Evolutionary conservation across 2,797 vertebrate species (phyloP), one percentile per base, ranked within the genome.

Genomic region (Steatocranus sp.): DNA sequence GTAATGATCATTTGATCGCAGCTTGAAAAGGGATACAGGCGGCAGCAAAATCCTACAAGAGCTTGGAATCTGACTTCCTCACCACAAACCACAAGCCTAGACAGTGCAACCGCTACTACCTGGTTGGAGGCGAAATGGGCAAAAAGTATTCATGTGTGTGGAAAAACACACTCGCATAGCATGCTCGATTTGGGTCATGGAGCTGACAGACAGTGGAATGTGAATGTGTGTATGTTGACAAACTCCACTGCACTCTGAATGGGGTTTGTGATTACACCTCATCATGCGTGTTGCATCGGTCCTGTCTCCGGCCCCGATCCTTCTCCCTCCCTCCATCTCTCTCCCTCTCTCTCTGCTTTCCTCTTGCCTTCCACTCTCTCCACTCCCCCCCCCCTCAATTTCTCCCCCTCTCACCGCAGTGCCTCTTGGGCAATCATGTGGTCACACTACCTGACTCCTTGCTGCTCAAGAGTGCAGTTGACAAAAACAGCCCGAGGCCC

Each of bases 381-480:
- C 75, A 4, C 8, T 3, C 43, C 81, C 32, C 73, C 41, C 79
- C 41, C 77, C 73, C 77, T 79, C 78, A 68, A 63, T 83, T 83
- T 88, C 89, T 87, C 83, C 85, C 87, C 78, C 91, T 86, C 93
- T 91, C 92, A 92, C 93, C 89, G 83, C 89, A 61, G 83, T 94
- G 95, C 94, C 96, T 96, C 94, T 91, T 82, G 94, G 95, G 94
- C 95, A 95, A 95, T 96, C 96, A 94, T 95, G 95, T 95, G 95
- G 95, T 96, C 95, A 96, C 95, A 96, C 95, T 96, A 95, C 94
- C 95, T 96, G 95, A 96, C 95, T 95, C 94, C 93, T 93, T 86
- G 93, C 93, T 86, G 94, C 91, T 95, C 94, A 89, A 91, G 94
- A 95, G 94, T 94, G 95, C 95, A 95, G 95, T 96, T 96, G 96